Conservation (phyloP, 2,888 invertebrate species). For the Odontomyia ornata region DNA sequence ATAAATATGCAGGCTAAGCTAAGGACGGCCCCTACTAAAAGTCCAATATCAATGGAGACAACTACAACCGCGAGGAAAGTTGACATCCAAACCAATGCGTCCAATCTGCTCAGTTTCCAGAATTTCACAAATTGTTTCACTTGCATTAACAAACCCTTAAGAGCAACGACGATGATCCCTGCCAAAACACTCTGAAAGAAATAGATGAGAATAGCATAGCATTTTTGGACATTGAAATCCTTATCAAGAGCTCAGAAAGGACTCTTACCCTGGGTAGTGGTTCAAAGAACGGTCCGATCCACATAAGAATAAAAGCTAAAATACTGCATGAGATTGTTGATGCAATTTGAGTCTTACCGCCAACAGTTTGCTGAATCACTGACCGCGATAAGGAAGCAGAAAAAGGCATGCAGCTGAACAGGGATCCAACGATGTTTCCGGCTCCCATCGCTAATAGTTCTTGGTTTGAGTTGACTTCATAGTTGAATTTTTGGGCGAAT, state of each 20-base stretch:
- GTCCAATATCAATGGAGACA: slow-evolving; percentile 69
- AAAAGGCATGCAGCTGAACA: slow-evolving; percentile 77
- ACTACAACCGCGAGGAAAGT: slow-evolving; percentile 75
- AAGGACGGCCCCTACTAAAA: slow-evolving; percentile 77
- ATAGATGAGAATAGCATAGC: too few relatives aligned
- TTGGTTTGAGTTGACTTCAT: slow-evolving; percentile 73
- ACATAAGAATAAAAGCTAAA: slow-evolving; percentile 80
- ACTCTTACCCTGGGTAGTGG: slow-evolving; percentile 73
- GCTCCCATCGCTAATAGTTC: slow-evolving; percentile 74
- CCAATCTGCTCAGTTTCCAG: slow-evolving; percentile 80
- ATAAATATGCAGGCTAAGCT: slow-evolving; percentile 78
- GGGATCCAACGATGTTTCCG: slow-evolving; percentile 78
- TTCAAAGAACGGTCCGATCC: slow-evolving; percentile 90
- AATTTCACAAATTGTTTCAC: slow-evolving; percentile 69
- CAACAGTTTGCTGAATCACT: slow-evolving; percentile 83
- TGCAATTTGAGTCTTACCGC: slow-evolving; percentile 85
- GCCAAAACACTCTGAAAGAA: slow-evolving; percentile 75
- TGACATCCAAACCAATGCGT: slow-evolving; percentile 82
- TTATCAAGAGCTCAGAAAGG: too few relatives aligned
- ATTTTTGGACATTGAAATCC: too few relatives aligned
- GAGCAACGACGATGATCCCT: slow-evolving; percentile 82
- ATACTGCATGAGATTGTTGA: slow-evolving; percentile 81
- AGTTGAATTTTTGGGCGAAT: slow-evolving; percentile 72
- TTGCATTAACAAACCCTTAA: slow-evolving; percentile 84
- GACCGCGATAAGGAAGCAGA: slow-evolving; percentile 79